These are phyloP conservation scores for Allygus modestus DNA, from an alignment of 2,888 invertebrate species.

Conservation along the genomic window DNA sequence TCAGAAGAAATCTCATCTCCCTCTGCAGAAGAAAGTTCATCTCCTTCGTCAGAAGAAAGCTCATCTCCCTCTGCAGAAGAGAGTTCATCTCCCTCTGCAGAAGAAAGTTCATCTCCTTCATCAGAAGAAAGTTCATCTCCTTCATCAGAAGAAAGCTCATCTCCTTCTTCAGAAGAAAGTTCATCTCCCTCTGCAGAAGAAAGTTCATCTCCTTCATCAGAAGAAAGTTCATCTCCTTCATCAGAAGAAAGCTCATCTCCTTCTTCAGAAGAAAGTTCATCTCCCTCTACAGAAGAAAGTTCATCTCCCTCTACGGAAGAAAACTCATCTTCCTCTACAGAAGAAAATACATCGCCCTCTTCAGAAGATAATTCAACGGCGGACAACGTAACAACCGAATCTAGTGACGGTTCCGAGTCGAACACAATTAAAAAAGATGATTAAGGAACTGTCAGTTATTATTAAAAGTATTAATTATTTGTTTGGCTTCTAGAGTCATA, in stretches of 20 bases:
- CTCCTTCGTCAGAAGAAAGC: neutral
- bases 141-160: neutral
- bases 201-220: neutral
- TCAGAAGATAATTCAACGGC: neutral
- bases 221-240: neutral
- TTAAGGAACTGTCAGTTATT: too few relatives aligned
- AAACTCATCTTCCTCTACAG: too few relatives aligned
- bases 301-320: too few relatives aligned
- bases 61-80: neutral
- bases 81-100: neutral
- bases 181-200: neutral
- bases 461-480: too few relatives aligned
- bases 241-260: neutral
- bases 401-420: neutral
- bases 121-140: conserved; percentile 1
- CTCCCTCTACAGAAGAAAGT: neutral
- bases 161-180: neutral
- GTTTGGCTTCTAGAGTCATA: too few relatives aligned
- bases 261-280: conserved; percentile 3
- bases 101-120: neutral
- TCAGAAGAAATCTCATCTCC: neutral
- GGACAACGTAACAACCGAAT: neutral
- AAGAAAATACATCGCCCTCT: too few relatives aligned
- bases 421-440: neutral
- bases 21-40: conserved; percentile 1